These are phyloP conservation scores for Herpetotheres cachinnans DNA, from an alignment of 2,113 vertebrate species.

Conservation along the genomic window DNA sequence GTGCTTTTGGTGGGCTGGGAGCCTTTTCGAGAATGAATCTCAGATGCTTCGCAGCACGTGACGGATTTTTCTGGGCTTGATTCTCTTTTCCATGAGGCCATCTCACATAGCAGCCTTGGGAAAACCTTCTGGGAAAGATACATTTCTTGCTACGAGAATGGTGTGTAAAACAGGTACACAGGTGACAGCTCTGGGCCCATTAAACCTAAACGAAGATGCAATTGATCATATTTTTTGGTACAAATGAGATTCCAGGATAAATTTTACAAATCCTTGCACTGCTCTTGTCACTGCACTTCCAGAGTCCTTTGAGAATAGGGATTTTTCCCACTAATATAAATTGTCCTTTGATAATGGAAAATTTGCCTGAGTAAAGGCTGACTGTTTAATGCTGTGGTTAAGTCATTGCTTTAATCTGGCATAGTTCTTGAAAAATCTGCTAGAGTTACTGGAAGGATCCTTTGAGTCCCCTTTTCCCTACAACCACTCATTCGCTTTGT, in stretches of 20 bases:
- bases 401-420: constrained; percentile 45
- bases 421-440: constrained; percentile 18
- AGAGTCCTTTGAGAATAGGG: neutral
- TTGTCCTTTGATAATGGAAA: constrained; percentile 43
- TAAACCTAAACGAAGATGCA: neutral
- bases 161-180: neutral
- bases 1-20: neutral
- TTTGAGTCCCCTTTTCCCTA: neutral
- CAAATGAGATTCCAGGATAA: neutral
- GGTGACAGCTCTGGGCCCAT: neutral
- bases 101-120: neutral
- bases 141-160: neutral
- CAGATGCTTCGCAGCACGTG: neutral
- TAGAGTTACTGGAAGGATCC: constrained; percentile 23
- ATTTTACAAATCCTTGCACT: neutral
- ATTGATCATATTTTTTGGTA: neutral
- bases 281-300: neutral
- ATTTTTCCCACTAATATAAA: constrained; percentile 39
- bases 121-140: neutral
- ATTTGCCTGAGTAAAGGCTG: constrained; percentile 45
- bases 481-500: neutral
- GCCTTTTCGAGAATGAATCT: neutral
- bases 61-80: neutral
- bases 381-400: constrained; percentile 20
- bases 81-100: neutral